Evolutionary conservation across 2,888 invertebrate species (phyloP), one percentile per base, ranked within the genome.

Genomic region (Parnassius orleans): DNA sequence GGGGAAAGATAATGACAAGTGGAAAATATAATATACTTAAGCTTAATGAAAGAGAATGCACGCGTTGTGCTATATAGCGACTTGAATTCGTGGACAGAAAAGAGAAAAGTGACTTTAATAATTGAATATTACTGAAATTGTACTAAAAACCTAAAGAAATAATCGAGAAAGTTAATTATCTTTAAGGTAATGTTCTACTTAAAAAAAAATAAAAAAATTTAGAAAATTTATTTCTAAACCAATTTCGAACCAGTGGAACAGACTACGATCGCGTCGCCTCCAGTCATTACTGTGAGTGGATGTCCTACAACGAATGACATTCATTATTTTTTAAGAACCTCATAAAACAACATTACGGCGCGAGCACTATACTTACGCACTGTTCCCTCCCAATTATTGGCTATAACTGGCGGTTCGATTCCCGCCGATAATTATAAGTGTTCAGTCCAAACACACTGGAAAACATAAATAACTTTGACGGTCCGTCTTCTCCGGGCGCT

Each of bases 331-430:
- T 86, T 84, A 86, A 87, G 83, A 77, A 80, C 78, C 72, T 75
- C 87, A 85, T 88, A 87, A 87, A 87, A 82, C 85, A 81, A 78
- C 76, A 83, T 88, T 86, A 87, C 78, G 75, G 75, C 69, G 61
- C 65, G 65, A 65, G 72, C 74, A 71, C 84, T 87, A 84, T 89
- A 88, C 82, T 90, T 89, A 88, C 74, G 69, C 77, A 77, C 83
- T 77, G 83, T 79, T 80, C 79, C 77, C 76, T 84, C 81, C 84
- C 88, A 90, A 91, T 91, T 90, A 91, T 80, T 79, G 85, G 81
- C 78, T 81, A 82, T 90, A 90, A 90, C 85, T 74, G 77, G 69
- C 67, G 79, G 82, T 84, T 85, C 84, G 87, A 89, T 88, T 79
- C 78, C 79, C 72, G 75, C 65, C 83, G 84, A 88, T 90, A 90